Evolutionary conservation across 1,140 invertebrate genomes (phyloP).

Genomic region (Campoletis sonorensis): DNA sequence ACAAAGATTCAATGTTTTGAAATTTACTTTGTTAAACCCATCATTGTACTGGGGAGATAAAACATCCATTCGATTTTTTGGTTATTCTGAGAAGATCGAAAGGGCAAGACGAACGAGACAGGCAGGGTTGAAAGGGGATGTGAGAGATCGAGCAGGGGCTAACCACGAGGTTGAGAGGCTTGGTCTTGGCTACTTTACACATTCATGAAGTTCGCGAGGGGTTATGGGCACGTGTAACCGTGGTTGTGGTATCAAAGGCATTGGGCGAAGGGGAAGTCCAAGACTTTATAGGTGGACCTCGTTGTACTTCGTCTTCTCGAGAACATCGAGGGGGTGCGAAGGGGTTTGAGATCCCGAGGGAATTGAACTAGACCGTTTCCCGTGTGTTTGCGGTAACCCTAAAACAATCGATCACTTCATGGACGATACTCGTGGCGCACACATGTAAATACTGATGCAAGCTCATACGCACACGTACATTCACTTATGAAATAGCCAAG

Average conservation of each 20-base stretch:
- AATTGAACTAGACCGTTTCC: constrained; percentile 66
- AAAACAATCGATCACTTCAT: constrained; percentile 72
- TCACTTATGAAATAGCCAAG: not conserved
- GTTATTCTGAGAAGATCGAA: not conserved
- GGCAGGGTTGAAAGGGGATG: constrained; percentile 4
- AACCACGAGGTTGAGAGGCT: not conserved
- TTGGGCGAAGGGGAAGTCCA: constrained; percentile 50
- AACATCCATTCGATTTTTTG: not conserved
- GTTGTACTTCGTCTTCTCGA: constrained; percentile 28
- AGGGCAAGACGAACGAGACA: not conserved
- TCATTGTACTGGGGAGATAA: no score
- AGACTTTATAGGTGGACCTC: constrained; percentile 57
- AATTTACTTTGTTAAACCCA: no score
- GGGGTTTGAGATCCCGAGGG: constrained; percentile 56
- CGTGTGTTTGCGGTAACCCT: constrained; percentile 72
- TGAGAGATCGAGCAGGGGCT: constrained; percentile 1
- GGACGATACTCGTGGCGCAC: constrained; percentile 57
- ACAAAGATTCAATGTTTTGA: no score
- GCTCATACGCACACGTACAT: not conserved
- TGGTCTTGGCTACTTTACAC: constrained; percentile 67
- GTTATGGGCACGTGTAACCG: not conserved
- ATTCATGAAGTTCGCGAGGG: constrained; percentile 66
- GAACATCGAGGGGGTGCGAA: not conserved
- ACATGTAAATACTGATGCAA: not conserved
- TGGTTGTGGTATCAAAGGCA: constrained; percentile 68